Base-by-base conservation (phyloP, 2,888 invertebrate genomes). In the Meghimatium bilineatum region DNA sequence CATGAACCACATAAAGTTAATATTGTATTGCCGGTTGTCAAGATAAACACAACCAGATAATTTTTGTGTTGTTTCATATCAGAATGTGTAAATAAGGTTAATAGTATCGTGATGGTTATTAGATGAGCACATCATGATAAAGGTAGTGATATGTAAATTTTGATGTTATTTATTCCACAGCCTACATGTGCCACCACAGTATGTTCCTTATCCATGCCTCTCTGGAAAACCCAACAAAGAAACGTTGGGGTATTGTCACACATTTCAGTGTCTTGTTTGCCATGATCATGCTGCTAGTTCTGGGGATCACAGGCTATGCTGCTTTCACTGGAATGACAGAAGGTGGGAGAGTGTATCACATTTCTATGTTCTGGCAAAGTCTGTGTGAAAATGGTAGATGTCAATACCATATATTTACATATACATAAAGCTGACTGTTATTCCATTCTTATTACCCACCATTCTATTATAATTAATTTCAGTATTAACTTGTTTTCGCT, bases 161-260 rank as follows among this genome's bases (percentile, higher is more conserved):
- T 26, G n/a, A 5, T 38, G 23, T 71, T 20, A 8, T 38, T 8
- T 36, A 5, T 38, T 71, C 87, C 94, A 72, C 93, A 96, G 96
- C 97, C n/a, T 97, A 97, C 93, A 97, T 97, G 97, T 97, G 97
- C 92, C 97, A 97, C 91, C 97, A 97, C 94, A 97, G 97, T 92
- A 97, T 96, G 83, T 97, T 97, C 93, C 95, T 97, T 86, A 95
- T 97, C 88, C 97, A 96, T 94, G 95, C 96, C 85, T 97, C 97
- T 67, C 96, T 97, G 93, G 95, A 96, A 91, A 95, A 96, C 88
- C 96, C 96, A 8, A 95, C 95, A 71, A 95, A 96, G 92, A 95
- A 95, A 87, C 95, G 96, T 87, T 97, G 97, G 97, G 96, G 96
- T 90, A 95, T 95, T 88, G 96, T 97, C 36, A 97, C 97, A 1